These are phyloP conservation scores for Urocolius indicus DNA, from an alignment of 2,113 vertebrate species.

Conservation along the genomic window DNA sequence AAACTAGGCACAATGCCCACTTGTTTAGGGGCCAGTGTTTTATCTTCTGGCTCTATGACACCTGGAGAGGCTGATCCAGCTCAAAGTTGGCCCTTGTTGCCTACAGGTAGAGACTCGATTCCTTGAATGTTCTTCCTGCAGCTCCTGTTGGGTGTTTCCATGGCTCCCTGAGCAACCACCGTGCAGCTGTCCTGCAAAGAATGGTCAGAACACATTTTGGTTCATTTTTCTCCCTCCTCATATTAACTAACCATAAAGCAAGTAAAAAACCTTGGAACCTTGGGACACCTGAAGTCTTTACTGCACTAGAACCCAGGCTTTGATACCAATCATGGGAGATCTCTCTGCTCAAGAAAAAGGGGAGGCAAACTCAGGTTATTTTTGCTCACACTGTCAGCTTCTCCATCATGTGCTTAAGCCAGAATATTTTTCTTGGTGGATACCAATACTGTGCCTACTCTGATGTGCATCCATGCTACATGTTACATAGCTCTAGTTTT, in stretches of 20 bases:
- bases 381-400: neutral
- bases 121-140: neutral
- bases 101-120: neutral
- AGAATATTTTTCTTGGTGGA: neutral
- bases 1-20: neutral
- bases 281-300: neutral
- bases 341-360: neutral
- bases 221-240: neutral
- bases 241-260: neutral
- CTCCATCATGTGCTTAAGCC: accelerated
- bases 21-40: neutral
- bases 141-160: accelerated
- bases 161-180: neutral
- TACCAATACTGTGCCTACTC: neutral
- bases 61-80: neutral
- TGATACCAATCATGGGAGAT: neutral
- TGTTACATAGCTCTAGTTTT: neutral
- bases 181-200: neutral
- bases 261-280: neutral
- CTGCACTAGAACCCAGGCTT: neutral
- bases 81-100: accelerated
- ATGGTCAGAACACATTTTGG: neutral
- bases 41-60: neutral
- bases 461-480: accelerated
- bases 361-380: neutral